Evolutionary conservation across 2,888 invertebrate genomes (phyloP).

Genomic region (Merodon equestris): DNA sequence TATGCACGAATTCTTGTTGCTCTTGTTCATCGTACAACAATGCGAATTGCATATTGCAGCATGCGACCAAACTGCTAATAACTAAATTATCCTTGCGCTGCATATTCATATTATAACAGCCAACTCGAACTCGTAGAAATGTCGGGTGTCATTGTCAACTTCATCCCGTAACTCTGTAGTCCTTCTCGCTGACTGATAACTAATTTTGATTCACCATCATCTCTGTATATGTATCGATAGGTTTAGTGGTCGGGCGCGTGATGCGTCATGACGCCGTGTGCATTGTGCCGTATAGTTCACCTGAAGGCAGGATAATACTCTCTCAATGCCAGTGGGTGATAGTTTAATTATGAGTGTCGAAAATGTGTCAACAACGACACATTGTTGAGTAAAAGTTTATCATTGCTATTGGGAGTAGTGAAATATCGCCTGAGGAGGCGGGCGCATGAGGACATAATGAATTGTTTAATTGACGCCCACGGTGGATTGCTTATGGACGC

Average conservation of each 20-base stretch:
- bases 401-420: slow-evolving; percentile 16
- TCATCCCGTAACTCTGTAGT: neutral
- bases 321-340: slow-evolving; percentile 23
- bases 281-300: slow-evolving; percentile 16
- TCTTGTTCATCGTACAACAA: slow-evolving; percentile 22
- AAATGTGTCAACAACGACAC: slow-evolving; percentile 61
- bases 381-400: slow-evolving; percentile 49
- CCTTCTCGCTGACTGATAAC: slow-evolving; percentile 2
- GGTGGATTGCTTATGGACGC: too few relatives aligned
- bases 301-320: slow-evolving; percentile 19
- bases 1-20: slow-evolving; percentile 3
- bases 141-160: slow-evolving; percentile 3
- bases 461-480: too few relatives aligned
- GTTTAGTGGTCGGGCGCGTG: neutral
- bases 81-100: slow-evolving; percentile 40
- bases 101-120: neutral
- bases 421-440: neutral
- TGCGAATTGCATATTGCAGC: slow-evolving; percentile 37
- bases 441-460: too few relatives aligned
- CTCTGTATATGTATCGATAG: slow-evolving; percentile 10
- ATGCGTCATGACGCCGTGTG: slow-evolving; percentile 12
- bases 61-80: slow-evolving; percentile 47
- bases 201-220: slow-evolving; percentile 18
- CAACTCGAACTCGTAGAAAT: neutral
- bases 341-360: slow-evolving; percentile 63